phyloP scores from a whole-genome alignment of 1,140 invertebrate genomes.

The Pseudomyrmex dendroicus region DNA sequence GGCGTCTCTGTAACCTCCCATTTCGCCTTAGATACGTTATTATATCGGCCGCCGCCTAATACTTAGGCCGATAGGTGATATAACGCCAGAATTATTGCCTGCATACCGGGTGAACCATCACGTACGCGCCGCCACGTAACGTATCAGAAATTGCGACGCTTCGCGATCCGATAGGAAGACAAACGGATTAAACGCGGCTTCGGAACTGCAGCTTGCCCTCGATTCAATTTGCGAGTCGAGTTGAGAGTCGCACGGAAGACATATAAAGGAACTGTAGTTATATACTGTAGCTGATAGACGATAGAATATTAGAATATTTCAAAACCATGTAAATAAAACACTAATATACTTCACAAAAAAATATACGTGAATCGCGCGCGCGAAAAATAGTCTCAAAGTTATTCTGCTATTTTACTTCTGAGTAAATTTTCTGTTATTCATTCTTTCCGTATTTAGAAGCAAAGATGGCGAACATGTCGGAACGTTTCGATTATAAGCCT shows the following conservation, averaged over 20 bases:
- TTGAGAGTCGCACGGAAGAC: not conserved
- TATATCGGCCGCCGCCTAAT: constrained; percentile 84
- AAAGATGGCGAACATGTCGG: constrained; percentile 46
- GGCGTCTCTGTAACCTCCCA: constrained; percentile 76
- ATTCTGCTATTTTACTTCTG: not conserved
- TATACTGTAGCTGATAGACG: not conserved
- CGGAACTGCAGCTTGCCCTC: constrained; percentile 4
- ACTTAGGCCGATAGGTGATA: constrained; percentile 84
- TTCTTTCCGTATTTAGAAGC: constrained; percentile 34
- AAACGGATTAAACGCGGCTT: constrained; percentile 63
- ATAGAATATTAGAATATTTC: not conserved
- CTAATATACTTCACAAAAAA: no score
- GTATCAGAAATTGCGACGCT: constrained; percentile 62
- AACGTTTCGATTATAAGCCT: constrained; percentile 45
- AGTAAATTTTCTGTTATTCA: constrained; percentile 20
- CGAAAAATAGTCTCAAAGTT: not conserved
- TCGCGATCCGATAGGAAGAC: constrained; percentile 44
- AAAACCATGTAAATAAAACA: not conserved
- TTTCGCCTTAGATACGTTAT: constrained; percentile 81
- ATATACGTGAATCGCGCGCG: not conserved
- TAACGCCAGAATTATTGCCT: constrained; percentile 81
- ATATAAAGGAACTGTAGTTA: not conserved
- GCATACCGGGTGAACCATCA: constrained; percentile 78
- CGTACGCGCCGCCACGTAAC: constrained; percentile 66
- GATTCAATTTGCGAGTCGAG: constrained; percentile 32